Evolutionary conservation across 1,140 invertebrate genomes (phyloP), one percentile per base, ranked within the genome.

Genomic region (Bemisia tabaci): DNA sequence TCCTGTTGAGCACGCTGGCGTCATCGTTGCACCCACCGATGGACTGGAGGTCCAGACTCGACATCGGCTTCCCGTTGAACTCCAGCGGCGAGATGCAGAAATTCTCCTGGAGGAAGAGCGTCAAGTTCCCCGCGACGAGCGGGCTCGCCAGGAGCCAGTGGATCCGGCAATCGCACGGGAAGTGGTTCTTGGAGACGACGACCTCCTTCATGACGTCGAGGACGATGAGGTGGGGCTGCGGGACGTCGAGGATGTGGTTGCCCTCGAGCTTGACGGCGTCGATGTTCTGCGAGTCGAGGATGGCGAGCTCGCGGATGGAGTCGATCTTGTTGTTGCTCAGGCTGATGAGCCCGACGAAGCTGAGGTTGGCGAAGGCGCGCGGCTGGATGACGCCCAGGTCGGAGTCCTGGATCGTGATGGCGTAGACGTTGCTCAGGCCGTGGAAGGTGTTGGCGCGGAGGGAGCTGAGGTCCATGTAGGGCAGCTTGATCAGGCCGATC

Each of bases 291-390:
- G 87, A 84, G 21, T 80, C 79, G 0, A 81, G 82, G 23, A 91
- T 77, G 65, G 85, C 82, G 0, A 92, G 75, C 70, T 86, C 85
- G 72, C 90, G 85, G 22, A 92, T 84, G 0, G 83, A 81, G 69
- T 92, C 90, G 63, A 92, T 89, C 74, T 92, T 92, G 74, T 91
- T 91, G 73, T 91, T 91, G 2, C 89, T 75, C 64, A 91, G 82
- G 72, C 90, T 88, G 1, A 92, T 74, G 48, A 78, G 82, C 17
- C 85, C 84, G 1, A 91, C 84, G 68, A 83, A 81, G 2, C 79
- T 78, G 2, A 91, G 76, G 0, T 87, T 88, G 12, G 84, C 82
- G 71, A 91, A 92, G 0, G 87, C 87, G 27, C 87, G 84, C 0
- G 83, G 79, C 33, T 83, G 81, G 33, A 91, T 83, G 0, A 87